These are phyloP conservation scores for Platalea minor DNA, from an alignment of 2,797 vertebrate genomes.

Conservation along the genomic window DNA sequence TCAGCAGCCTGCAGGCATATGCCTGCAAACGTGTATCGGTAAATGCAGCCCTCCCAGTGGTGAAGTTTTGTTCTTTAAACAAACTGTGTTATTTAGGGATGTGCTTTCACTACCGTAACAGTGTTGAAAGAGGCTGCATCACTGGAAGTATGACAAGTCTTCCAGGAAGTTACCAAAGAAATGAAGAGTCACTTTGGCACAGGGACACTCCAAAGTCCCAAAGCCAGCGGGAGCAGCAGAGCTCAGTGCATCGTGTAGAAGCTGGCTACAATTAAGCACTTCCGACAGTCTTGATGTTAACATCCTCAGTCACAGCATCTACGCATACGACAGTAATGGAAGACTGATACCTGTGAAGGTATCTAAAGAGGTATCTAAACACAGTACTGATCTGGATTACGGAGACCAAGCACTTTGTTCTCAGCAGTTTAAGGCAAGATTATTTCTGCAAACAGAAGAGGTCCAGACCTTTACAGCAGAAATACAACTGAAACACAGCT, in stretches of 20 bases:
- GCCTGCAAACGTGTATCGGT: fast-evolving
- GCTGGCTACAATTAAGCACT: not conserved
- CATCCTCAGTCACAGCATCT: not conserved
- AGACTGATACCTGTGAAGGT: not conserved
- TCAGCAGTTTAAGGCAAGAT: not conserved
- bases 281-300: not conserved
- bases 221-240: not conserved
- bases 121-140: not conserved
- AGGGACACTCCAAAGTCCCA: not conserved
- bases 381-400: no score
- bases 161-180: not conserved
- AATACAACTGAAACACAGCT: not conserved
- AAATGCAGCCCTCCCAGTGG: not conserved
- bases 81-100: not conserved
- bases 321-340: fast-evolving
- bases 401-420: not conserved
- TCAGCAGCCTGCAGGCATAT: not conserved
- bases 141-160: not conserved
- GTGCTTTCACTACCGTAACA: not conserved
- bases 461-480: not conserved
- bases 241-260: fast-evolving
- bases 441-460: not conserved
- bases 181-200: not conserved
- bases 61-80: not conserved
- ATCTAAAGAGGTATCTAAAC: not conserved